Evolutionary conservation across 2,888 invertebrate species (phyloP), one percentile per base, ranked within the genome.

Genomic region (Erebia ligea): DNA sequence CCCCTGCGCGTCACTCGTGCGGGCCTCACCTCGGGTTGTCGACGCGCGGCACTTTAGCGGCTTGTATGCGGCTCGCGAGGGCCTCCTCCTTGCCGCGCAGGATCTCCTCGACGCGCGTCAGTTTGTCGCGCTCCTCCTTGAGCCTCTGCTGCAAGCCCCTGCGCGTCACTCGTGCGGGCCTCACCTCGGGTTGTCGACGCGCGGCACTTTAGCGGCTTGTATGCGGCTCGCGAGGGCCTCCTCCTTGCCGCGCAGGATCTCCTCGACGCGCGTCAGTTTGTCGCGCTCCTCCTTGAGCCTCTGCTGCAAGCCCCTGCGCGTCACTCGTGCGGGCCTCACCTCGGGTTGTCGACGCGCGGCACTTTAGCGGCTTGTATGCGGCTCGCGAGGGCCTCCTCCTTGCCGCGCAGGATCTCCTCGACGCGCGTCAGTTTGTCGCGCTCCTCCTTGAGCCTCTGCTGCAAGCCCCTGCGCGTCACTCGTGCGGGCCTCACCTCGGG

Each of bases 141-240:
- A 62, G 48, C 19, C 8, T 8, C 45, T 48, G 21, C 48, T 48
- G 19, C 62, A 62, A 21, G 48, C 62, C 15, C 19, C 62, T 62
- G 62, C 62, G 21, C 21, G 34, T 34, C 34, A 5, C 34, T 34
- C 34, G 34, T 34, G 34, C 34, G 34, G 2, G 9, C n/a, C 40
- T 65, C 40, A 66, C 66, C 66, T 42, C 8, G 66, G 66, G 19
- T 21, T 19, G 34, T 56, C 66, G 11, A 21, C 15, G 40, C 66
- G 40, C 6, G 40, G 42, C 4, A 13, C 57, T 9, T 42, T 42
- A 4, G 21, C 56, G 56, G 56, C 54, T 2, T 19, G 13, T 21
- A 21, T 13, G 21, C 48, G 45, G 8, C 15, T 8, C 15, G 13
- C 62, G 45, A 62, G 48, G 15, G 8, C 62, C 2, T 48, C 48